A percentile compares a stretch with the other conserved stretches of the same genome.
Conservation (phyloP, 2,797 vertebrate species). For the Phoebastria nigripes region DNA sequence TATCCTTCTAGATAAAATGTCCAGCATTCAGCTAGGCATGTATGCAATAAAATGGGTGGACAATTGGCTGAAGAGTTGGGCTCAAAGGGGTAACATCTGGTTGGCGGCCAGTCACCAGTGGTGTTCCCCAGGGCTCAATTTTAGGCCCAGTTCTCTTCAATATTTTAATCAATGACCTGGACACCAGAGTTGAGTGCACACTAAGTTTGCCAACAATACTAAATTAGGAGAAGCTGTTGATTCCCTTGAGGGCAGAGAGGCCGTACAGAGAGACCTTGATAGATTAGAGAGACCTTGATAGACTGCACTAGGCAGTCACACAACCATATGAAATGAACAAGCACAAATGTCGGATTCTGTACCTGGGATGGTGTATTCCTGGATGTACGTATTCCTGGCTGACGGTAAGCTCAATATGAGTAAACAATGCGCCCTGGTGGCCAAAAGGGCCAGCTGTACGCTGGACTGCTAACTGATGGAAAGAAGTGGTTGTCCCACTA, state of each 20-base stretch:
- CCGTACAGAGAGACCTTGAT: neutral
- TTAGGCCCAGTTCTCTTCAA: neutral
- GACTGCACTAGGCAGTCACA: neutral
- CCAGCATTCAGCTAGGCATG: neutral
- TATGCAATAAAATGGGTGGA: neutral
- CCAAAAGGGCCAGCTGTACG: neutral
- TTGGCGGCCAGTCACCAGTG: neutral
- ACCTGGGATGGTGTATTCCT: neutral
- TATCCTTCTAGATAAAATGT: neutral
- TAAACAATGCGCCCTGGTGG: neutral
- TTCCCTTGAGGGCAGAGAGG: neutral
- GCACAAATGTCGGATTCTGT: neutral
- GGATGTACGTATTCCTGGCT: neutral
- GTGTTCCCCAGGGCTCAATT: neutral
- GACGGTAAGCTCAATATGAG: neutral
- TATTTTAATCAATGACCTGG: neutral
- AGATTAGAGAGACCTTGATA: neutral
- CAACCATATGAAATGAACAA: neutral
- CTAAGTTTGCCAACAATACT: neutral
- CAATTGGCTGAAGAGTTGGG: neutral
- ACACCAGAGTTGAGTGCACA: accelerated
- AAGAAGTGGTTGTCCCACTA: neutral
- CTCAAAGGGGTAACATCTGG: neutral
- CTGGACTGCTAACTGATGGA: neutral
- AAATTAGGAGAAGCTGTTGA: neutral